phyloP scores from a whole-genome alignment of 2,113 vertebrate species.

The Delphinus delphis region DNA sequence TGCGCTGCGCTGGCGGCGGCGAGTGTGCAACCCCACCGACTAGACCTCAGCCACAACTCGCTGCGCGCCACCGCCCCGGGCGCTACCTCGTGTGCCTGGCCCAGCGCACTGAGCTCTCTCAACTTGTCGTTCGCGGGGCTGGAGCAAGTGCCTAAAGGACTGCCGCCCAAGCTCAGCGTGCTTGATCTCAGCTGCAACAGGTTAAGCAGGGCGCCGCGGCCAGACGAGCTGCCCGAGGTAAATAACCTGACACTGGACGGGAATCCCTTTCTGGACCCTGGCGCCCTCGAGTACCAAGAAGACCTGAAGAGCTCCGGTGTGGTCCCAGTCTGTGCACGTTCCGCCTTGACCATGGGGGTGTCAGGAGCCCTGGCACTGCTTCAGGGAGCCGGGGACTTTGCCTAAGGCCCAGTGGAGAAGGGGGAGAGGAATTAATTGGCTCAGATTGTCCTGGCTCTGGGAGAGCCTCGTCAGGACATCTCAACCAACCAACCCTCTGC shows the following conservation, averaged over 20 bases:
- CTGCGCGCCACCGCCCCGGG: not conserved
- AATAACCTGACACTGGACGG: constrained; percentile 75
- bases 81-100: constrained; percentile 78
- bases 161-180: constrained; percentile 74
- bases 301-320: not conserved
- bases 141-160: constrained; percentile 57
- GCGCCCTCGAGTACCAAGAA: not conserved
- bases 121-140: constrained; percentile 79
- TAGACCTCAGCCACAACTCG: constrained; percentile 84
- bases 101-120: constrained; percentile 61
- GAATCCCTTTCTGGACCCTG: constrained; percentile 72
- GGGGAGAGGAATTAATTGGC: not conserved
- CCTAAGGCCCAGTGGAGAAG: not conserved
- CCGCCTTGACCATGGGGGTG: not conserved
- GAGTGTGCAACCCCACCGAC: not conserved
- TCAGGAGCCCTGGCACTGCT: constrained; percentile 49
- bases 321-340: not conserved
- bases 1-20: constrained; percentile 58
- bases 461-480: not conserved
- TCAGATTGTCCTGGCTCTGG: not conserved
- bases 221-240: constrained; percentile 67
- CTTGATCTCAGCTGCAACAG: constrained; percentile 83
- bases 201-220: constrained; percentile 65
- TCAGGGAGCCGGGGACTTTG: not conserved
- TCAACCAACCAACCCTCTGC: not conserved